A percentile compares a stretch with the other conserved stretches of the same genome.
These are phyloP conservation scores for Andrena camellia DNA, from an alignment of 2,888 invertebrate genomes.

Conservation along the genomic window DNA sequence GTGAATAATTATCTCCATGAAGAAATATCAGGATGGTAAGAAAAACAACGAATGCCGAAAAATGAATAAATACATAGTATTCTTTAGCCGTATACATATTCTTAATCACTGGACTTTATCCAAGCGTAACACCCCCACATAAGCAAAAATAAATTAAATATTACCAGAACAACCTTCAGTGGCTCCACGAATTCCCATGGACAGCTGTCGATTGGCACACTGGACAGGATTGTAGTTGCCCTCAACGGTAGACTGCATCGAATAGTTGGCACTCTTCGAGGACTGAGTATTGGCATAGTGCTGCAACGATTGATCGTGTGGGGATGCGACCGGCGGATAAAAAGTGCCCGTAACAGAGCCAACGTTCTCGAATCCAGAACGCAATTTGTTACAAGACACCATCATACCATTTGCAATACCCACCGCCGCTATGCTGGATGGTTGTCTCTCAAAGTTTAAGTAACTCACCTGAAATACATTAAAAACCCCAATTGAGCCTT, in stretches of 20 bases:
- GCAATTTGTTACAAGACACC: constrained; percentile 93
- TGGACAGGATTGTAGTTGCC: constrained; percentile 81
- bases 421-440: constrained; percentile 90
- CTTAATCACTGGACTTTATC: constrained; percentile 17
- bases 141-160: constrained; percentile 21
- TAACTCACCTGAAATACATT: constrained; percentile 80
- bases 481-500: not conserved
- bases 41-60: no score
- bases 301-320: constrained; percentile 90
- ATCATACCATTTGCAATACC: constrained; percentile 95
- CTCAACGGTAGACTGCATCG: constrained; percentile 80
- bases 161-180: constrained; percentile 82
- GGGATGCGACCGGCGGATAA: constrained; percentile 94
- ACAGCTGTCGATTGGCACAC: constrained; percentile 79
- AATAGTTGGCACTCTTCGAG: constrained; percentile 78
- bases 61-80: not conserved
- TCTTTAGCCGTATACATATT: not conserved
- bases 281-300: constrained; percentile 81
- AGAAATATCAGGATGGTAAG: no score
- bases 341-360: constrained; percentile 95
- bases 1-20: no score
- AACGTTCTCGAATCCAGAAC: constrained; percentile 92
- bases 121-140: constrained; percentile 1
- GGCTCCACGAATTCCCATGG: constrained; percentile 84
- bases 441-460: constrained; percentile 83